Evolutionary conservation across 2,888 invertebrate species (phyloP).

Genomic region (Macrophya annulata): DNA sequence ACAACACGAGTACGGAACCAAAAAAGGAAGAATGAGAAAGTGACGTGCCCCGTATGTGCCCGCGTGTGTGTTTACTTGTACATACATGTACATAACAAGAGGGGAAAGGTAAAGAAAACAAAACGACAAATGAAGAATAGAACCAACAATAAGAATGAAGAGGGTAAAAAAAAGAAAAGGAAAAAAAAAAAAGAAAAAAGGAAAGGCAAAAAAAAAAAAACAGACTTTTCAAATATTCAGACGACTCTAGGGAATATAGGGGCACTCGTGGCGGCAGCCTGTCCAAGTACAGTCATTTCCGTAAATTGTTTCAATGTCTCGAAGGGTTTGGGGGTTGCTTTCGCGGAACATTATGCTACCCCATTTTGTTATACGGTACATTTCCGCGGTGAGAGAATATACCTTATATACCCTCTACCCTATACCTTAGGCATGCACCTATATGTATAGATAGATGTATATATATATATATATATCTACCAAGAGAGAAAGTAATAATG

Average conservation of each 20-base stretch:
- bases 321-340: slow-evolving; percentile 46
- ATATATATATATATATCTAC: background rate
- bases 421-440: background rate
- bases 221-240: slow-evolving; percentile 40
- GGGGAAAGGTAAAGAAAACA: background rate
- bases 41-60: background rate
- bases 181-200: background rate
- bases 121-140: background rate
- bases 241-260: slow-evolving; percentile 39
- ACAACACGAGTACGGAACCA: background rate
- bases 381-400: slow-evolving; percentile 35
- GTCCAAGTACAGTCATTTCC: slow-evolving; percentile 53
- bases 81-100: background rate
- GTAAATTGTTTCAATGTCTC: slow-evolving; percentile 55
- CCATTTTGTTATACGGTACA: slow-evolving; percentile 50
- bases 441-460: background rate
- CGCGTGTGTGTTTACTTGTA: background rate
- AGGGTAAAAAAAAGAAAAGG: background rate
- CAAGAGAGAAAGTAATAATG: slow-evolving; percentile 50
- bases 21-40: background rate
- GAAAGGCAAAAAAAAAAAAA: background rate
- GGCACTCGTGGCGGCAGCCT: slow-evolving; percentile 46
- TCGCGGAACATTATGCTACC: slow-evolving; percentile 47
- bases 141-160: slow-evolving; percentile 11
- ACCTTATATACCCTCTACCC: background rate